Evolutionary conservation across 2,113 vertebrate genomes (phyloP).

Genomic region (Halichoeres trimaculatus): DNA sequence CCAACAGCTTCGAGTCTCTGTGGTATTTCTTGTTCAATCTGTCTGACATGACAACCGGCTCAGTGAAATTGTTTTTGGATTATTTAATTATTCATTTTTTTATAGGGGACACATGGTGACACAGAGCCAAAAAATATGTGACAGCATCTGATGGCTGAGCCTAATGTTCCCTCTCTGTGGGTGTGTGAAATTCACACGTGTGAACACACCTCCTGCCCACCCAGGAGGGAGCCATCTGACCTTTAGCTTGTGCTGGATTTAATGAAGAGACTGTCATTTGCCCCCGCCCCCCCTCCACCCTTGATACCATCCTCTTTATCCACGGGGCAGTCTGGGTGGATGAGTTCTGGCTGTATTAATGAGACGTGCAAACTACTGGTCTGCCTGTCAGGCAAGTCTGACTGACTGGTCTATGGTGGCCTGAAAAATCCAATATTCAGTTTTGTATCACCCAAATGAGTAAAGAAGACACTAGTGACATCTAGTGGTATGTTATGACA

Average conservation of each 20-base stretch:
- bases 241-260: constrained; percentile 67
- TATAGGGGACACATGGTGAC: constrained; percentile 11
- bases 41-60: constrained; percentile 4
- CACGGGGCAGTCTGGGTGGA: neutral
- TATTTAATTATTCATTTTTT: neutral
- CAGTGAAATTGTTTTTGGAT: neutral
- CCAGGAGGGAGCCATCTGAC: constrained; percentile 72
- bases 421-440: neutral
- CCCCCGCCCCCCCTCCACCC: neutral
- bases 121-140: constrained; percentile 43
- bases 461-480: constrained; percentile 59
- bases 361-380: constrained; percentile 12
- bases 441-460: neutral
- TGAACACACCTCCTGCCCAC: constrained; percentile 72
- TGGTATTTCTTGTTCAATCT: neutral
- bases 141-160: constrained; percentile 59
- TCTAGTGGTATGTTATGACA: constrained; percentile 45
- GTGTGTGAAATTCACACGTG: constrained; percentile 74
- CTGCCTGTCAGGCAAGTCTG: constrained; percentile 21
- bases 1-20: neutral
- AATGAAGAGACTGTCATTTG: constrained; percentile 70
- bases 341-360: constrained; percentile 32
- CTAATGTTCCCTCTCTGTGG: constrained; percentile 71
- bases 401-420: neutral
- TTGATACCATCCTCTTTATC: constrained; percentile 25